Evolutionary conservation across 1,140 invertebrate genomes (phyloP), one percentile per base, ranked within the genome.

Genomic region (Nasonia longicornis): DNA sequence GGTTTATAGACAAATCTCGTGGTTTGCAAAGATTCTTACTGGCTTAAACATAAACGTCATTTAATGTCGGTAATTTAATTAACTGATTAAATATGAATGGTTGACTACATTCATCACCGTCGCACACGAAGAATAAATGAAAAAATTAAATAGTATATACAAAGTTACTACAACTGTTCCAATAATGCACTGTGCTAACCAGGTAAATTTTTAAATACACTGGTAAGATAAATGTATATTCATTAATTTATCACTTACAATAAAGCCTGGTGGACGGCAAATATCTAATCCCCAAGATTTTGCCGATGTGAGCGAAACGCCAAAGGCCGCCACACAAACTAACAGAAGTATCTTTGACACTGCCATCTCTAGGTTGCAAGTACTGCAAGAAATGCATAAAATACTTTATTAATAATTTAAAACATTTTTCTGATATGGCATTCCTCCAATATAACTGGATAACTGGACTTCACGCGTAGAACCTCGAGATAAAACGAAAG

Each of bases 371-470:
- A 63, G 11, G n/a, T 11, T 74, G 7, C 48, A 35, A 11, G 20
- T 22, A 64, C 70, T 74, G 38, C 7, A 75, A 80, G 35, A 8
- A 75, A 52, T 38, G 1, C 74, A 64, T 10, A 75, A 58, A 35
- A 75, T 35, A n/a, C 26, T 74, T 14, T 26, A n/a, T 10, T 42
- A 71, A 20, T 4, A 8, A 71, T n/a, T 16, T 67, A 16, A 29
- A 31, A 67, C 52, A n/a, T 14, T 48, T 14, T 16, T 48, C 42
- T 45, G 0, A 11, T 45, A 45, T 45, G 12, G 8, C 31, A 35
- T 6, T 35, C 31, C 31, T 35, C 4, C 4, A 35, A 35, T 35
- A 35, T 3, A 22, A 22, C 22, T 22, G 3, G 31, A 67, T 26
- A 67, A 67, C 66, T 4, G 26, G 26, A 26, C 1, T 26, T 26